Evolutionary conservation across 2,113 vertebrate genomes (phyloP).

Genomic region (Serinus canaria): DNA sequence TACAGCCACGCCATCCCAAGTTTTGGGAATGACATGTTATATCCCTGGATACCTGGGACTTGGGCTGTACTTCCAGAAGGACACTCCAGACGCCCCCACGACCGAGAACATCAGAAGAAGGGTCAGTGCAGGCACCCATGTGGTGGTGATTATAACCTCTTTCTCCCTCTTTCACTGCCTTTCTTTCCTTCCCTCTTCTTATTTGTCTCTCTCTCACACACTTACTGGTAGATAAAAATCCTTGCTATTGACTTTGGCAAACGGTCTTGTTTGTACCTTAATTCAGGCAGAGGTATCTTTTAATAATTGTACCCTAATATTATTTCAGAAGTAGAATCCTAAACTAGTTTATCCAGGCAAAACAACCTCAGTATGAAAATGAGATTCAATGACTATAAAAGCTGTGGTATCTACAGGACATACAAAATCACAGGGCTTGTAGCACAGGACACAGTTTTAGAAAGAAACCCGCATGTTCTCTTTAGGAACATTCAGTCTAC

Average conservation of each 20-base stretch:
- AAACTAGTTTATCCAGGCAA: background rate
- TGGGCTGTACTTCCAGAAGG: background rate
- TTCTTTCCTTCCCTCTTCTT: background rate
- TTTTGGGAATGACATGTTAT: fast-evolving
- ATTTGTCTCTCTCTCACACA: background rate
- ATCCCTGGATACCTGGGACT: background rate
- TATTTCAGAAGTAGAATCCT: background rate
- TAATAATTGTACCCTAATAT: background rate
- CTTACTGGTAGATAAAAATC: background rate
- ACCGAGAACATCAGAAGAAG: background rate
- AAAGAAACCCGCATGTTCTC: background rate
- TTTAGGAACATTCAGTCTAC: fast-evolving
- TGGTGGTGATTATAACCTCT: background rate
- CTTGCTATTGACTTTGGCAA: background rate
- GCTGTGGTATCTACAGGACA: background rate
- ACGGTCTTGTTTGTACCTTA: fast-evolving
- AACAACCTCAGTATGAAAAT: background rate
- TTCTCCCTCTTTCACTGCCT: background rate
- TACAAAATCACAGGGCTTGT: background rate
- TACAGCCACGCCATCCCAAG: background rate
- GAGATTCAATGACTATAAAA: background rate
- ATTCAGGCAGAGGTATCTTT: background rate
- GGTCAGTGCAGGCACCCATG: background rate
- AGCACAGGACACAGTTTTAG: background rate
- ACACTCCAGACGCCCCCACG: fast-evolving